A percentile compares a stretch with the other conserved stretches of the same genome.
Conservation (phyloP, 2,113 vertebrate genomes). For the Mellivora capensis region DNA sequence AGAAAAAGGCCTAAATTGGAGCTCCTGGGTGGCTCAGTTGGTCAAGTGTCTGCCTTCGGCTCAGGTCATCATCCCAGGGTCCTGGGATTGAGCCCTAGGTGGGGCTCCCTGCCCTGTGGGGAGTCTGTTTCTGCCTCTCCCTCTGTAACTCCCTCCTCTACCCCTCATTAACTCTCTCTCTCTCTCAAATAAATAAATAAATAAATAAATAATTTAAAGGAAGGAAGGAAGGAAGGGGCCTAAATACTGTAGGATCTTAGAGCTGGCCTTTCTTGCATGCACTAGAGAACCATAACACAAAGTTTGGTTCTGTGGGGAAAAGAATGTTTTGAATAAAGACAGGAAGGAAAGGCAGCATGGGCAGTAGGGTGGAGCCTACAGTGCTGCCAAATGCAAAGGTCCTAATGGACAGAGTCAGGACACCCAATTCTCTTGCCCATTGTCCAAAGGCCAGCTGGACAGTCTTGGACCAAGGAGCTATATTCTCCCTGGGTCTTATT, state of each 20-base stretch:
- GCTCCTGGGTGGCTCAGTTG: neutral
- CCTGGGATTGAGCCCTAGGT: neutral
- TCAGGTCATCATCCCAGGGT: neutral
- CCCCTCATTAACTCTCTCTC: neutral
- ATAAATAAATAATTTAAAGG: neutral
- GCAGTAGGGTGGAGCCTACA: neutral
- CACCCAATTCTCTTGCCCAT: fast-evolving
- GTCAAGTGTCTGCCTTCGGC: neutral
- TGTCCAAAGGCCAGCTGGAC: neutral
- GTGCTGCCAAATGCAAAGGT: fast-evolving
- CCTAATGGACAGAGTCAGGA: neutral
- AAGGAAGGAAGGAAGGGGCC: neutral
- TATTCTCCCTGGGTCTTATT: neutral
- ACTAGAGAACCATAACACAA: neutral
- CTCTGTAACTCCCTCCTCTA: neutral
- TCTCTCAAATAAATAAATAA: neutral
- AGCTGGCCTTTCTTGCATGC: neutral
- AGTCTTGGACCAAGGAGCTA: neutral
- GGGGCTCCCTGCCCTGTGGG: neutral
- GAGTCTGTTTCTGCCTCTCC: neutral
- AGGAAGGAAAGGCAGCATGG: neutral
- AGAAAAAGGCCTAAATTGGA: neutral
- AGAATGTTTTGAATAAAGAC: neutral
- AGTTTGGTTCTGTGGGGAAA: neutral
- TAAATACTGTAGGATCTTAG: neutral